phyloP scores from a whole-genome alignment of 2,113 vertebrate genomes.

The Notarius lentiginosus region DNA sequence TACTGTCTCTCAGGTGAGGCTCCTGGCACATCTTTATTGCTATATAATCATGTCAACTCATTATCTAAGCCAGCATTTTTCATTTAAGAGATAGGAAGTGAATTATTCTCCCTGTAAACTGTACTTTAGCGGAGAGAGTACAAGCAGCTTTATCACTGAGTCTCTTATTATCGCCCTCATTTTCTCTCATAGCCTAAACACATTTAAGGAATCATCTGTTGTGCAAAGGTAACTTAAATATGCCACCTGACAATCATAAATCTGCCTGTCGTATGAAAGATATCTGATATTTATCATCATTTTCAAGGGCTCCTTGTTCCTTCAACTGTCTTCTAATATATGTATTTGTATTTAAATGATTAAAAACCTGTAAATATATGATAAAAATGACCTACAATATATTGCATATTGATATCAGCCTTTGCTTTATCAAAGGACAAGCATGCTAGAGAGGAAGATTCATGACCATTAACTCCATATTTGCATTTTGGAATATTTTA shows the following conservation, averaged over 20 bases:
- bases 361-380: slow-evolving; percentile 46
- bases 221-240: slow-evolving; percentile 33
- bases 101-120: slow-evolving; percentile 45
- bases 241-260: slow-evolving; percentile 48
- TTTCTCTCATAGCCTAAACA: slow-evolving; percentile 28
- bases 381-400: slow-evolving; percentile 48
- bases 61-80: slow-evolving; percentile 54
- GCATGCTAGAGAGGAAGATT: slow-evolving; percentile 53
- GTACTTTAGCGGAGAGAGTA: slow-evolving; percentile 25
- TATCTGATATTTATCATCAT: slow-evolving; percentile 31
- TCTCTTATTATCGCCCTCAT: slow-evolving; percentile 15
- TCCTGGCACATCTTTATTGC: slow-evolving; percentile 56
- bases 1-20: slow-evolving; percentile 55
- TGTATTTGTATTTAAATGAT: slow-evolving; percentile 34
- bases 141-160: slow-evolving; percentile 5
- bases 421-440: slow-evolving; percentile 55
- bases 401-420: slow-evolving; percentile 46
- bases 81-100: slow-evolving; percentile 48
- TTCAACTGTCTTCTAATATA: background rate
- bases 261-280: slow-evolving; percentile 21
- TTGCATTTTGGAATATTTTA: slow-evolving; percentile 61
- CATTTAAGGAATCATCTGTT: slow-evolving; percentile 15
- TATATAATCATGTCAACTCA: slow-evolving; percentile 57
- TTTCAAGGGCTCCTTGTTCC: slow-evolving; percentile 47
- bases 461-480: slow-evolving; percentile 55